phyloP scores from a whole-genome alignment of 2,113 vertebrate species.

The Neofelis nebulosa region DNA sequence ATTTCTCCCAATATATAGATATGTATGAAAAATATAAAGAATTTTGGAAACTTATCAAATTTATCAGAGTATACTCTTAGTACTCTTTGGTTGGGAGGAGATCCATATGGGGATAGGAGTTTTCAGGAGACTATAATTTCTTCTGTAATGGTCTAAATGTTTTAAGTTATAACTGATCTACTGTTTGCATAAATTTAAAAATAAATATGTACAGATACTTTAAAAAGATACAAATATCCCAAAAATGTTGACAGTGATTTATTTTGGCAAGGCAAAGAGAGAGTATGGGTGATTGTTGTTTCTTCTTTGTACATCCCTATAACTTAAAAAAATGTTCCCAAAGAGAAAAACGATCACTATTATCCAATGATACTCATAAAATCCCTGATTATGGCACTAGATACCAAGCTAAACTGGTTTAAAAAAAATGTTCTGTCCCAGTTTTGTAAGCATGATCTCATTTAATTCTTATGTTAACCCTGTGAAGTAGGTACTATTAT shows the following conservation, averaged over 20 bases:
- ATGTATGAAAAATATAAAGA: neutral
- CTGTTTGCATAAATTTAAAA: slow-evolving; percentile 38
- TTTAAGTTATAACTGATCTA: neutral
- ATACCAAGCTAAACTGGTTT: neutral
- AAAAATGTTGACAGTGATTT: neutral
- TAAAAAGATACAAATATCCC: neutral
- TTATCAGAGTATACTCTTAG: neutral
- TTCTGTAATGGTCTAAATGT: neutral
- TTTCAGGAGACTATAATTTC: neutral
- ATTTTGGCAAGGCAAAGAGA: neutral
- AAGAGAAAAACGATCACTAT: neutral
- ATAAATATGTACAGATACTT: neutral
- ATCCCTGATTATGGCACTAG: neutral
- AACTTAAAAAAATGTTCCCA: neutral
- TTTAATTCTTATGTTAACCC: neutral
- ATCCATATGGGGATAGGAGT: neutral
- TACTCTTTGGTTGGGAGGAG: neutral
- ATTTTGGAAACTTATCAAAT: slow-evolving; percentile 17
- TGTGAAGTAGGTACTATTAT: neutral
- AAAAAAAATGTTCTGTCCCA: neutral
- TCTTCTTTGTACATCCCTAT: neutral
- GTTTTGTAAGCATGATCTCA: neutral
- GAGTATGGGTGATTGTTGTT: neutral
- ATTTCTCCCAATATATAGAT: neutral
- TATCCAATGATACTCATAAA: neutral